phyloP scores from a whole-genome alignment of 2,113 vertebrate species.

The Ptyas mucosa region DNA sequence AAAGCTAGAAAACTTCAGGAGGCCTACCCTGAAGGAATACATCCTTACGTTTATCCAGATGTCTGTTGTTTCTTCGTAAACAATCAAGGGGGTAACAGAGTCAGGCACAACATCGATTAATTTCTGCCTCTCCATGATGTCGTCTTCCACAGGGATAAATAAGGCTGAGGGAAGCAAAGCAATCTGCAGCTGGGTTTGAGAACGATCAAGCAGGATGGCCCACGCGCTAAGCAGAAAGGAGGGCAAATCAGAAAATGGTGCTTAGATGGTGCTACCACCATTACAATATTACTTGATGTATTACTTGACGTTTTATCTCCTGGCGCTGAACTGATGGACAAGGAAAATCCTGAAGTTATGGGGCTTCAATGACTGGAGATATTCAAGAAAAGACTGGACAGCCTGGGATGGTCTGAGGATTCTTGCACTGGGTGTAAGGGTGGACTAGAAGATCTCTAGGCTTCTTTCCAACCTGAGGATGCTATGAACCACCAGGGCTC shows the following conservation, averaged over 20 bases:
- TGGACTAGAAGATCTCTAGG: background rate
- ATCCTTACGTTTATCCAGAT: slow-evolving; percentile 82
- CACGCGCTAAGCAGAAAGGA: slow-evolving; percentile 63
- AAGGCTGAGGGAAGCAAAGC: slow-evolving; percentile 76
- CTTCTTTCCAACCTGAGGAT: background rate
- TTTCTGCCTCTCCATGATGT: slow-evolving; percentile 75
- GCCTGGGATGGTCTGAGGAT: background rate
- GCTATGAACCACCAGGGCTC: background rate
- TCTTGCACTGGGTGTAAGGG: background rate
- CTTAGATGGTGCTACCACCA: too few species aligned
- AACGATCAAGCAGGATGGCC: slow-evolving; percentile 79
- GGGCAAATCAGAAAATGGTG: background rate
- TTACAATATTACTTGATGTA: background rate
- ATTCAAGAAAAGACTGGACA: background rate
- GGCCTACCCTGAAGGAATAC: background rate
- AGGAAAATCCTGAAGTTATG: background rate
- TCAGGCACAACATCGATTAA: slow-evolving; percentile 74
- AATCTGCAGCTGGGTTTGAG: slow-evolving; percentile 79
- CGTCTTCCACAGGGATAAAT: slow-evolving; percentile 77
- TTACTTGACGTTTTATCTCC: background rate
- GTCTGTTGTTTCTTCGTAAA: slow-evolving; percentile 82
- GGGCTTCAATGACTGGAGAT: background rate
- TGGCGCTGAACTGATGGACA: background rate
- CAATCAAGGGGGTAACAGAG: slow-evolving; percentile 73
- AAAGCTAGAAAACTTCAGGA: too few species aligned